Evolutionary conservation across 2,797 vertebrate genomes (phyloP), one percentile per base, ranked within the genome.

Genomic region (Sandelia bainsii): DNA sequence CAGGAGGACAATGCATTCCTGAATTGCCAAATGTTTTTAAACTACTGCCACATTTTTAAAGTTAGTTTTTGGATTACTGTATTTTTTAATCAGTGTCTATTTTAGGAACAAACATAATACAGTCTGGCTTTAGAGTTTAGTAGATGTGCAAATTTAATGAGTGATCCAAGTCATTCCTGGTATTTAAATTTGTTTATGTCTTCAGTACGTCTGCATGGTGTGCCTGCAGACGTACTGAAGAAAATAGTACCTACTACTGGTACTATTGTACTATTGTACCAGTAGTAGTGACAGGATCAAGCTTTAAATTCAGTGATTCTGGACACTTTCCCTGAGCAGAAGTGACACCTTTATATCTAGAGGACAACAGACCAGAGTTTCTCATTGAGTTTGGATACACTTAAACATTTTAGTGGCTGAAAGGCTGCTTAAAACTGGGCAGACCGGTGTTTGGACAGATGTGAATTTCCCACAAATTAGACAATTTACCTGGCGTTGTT

Each of bases 391-490:
- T 0, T 29, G 3, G 42, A 57, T 40, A 8, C 27, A 48, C 57
- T 53, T 2, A 2, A 17, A 44, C 5, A 14, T 20, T 16, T 9
- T 37, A 11, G 39, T 6, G 14, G 1, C 19, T 22, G 3, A 17
- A 5, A 17, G 3, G 25, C 58, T 42, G 32, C 42, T 49, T 25
- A 32, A 51, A 11, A 17, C 45, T 37, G 17, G 6, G 39, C 46
- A 37, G 13, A 46, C 61, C 16, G 56, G 19, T 37, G 29, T 34
- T 64, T 8, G 10, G 12, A 22, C 53, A 25, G 29, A 62, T 69
- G 39, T 34, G 23, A 54, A 67, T 58, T 12, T 39, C 29, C 42
- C 48, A 19, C 19, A 60, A 70, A 58, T 20, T 19, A 8, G 63
- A 60, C 57, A 23, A n/a, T 40, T 13, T 44, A 25, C 68, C n/a